Base-by-base conservation (phyloP, 2,113 vertebrate species). In the Kryptolebias marmoratus region DNA sequence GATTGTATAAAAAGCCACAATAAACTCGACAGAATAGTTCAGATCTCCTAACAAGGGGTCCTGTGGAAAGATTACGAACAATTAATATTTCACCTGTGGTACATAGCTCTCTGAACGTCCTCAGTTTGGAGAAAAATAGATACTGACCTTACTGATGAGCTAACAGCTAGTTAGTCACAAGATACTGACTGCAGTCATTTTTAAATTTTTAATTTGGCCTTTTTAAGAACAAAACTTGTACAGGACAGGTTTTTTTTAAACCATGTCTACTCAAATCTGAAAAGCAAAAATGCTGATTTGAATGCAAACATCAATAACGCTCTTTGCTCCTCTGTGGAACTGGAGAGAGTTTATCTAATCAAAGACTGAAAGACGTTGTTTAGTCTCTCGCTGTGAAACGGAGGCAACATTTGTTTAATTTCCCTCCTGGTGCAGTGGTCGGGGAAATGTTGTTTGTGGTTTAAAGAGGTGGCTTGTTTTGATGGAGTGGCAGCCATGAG, bases 401-500 rank as follows among this genome's bases (percentile, higher is more conserved):
- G 15, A n/a, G 16, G 15, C 31, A 27, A 13, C 32, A 4, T 4
- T 12, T 47, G 30, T 18, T 45, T 42, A 16, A 72, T 14, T 50
- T 52, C 32, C n/a, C 12, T 4, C n/a, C 65, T 44, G 2, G 18
- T 62, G 22, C 18, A 73, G 30, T 39, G 18, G n/a, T 73, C 49
- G 72, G 36, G 64, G 61, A 59, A 71, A 61, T 47, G 15, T 32
- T 48, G 49, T 54, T 64, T 75, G 64, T 39, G 44, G 42, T 70
- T 47, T 47, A 64, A 22, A 63, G 59, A 78, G 58, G 47, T 16
- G 6, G 57, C 65, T 53, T 9, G 55, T 54, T 7, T 69, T 79
- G 42, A 76, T 82, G 73, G 77, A 79, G 83, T 79, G 71, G 79
- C 30, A 45, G 15, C 54, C 31, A 75, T 88, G 79, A 81, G 68